Conservation (phyloP, 2,888 invertebrate species). For the Acheta domesticus region DNA sequence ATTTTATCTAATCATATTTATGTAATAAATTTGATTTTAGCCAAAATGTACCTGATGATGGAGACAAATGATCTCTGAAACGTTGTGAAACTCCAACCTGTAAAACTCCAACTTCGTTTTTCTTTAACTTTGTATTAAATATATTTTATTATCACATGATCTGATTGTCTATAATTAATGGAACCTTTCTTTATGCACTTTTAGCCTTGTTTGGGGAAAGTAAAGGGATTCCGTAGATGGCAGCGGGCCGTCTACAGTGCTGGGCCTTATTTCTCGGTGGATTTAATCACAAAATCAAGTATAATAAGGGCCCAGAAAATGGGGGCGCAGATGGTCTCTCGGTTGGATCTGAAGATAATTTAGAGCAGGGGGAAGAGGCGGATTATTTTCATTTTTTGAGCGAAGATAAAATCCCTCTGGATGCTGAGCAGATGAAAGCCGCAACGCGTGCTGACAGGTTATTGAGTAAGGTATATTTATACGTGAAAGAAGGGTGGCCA, state of each 20-base stretch:
- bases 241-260: conserved; percentile 41
- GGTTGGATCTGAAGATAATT: background rate
- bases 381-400: background rate
- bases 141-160: no score
- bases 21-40: no score
- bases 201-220: conserved; percentile 41
- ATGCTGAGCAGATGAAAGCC: background rate
- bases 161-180: no score
- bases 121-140: no score
- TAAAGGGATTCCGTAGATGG: conserved; percentile 43
- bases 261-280: conserved; percentile 23
- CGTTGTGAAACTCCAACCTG: no score
- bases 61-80: no score
- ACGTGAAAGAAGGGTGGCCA: background rate
- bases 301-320: conserved; percentile 34
- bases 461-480: background rate
- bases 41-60: no score
- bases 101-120: no score
- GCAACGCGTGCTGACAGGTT: background rate
- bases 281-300: conserved; percentile 38
- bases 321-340: background rate
- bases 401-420: background rate
- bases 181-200: no score
- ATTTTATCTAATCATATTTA: no score
- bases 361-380: background rate